phyloP scores from a whole-genome alignment of 2,113 vertebrate genomes.

The Cheilinus undulatus region DNA sequence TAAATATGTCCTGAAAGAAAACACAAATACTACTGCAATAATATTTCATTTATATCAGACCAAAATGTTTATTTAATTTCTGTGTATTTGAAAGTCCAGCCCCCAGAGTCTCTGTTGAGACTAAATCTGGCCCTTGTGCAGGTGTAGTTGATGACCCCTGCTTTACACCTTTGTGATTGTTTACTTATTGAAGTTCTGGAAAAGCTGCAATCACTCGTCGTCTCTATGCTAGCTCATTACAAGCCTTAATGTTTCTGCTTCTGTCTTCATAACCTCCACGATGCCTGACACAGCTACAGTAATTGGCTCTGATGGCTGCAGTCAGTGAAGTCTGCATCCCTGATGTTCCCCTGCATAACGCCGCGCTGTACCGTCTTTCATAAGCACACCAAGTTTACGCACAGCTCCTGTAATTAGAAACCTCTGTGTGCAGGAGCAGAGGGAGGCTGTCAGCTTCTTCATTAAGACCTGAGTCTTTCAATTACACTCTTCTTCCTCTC shows the following conservation, averaged over 20 bases:
- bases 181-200: background rate
- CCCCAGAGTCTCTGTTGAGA: too few species aligned
- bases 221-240: background rate
- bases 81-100: too few species aligned
- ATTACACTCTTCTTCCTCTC: background rate
- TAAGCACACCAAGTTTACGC: background rate
- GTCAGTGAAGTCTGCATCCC: background rate
- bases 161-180: too few species aligned
- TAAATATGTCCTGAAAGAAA: too few species aligned
- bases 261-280: background rate
- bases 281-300: slow-evolving; percentile 1
- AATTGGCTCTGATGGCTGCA: background rate
- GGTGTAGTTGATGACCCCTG: too few species aligned
- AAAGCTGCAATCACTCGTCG: background rate
- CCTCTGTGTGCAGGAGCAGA: background rate
- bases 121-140: too few species aligned
- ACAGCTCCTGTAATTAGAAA: background rate
- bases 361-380: background rate
- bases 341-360: background rate
- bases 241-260: background rate
- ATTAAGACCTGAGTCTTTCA: slow-evolving; percentile 9
- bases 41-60: too few species aligned
- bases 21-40: too few species aligned
- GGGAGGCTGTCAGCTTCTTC: background rate
- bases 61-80: too few species aligned